Evolutionary conservation across 2,113 vertebrate species (phyloP), one percentile per base, ranked within the genome.

Genomic region (Hydrochoerus hydrochaeris): DNA sequence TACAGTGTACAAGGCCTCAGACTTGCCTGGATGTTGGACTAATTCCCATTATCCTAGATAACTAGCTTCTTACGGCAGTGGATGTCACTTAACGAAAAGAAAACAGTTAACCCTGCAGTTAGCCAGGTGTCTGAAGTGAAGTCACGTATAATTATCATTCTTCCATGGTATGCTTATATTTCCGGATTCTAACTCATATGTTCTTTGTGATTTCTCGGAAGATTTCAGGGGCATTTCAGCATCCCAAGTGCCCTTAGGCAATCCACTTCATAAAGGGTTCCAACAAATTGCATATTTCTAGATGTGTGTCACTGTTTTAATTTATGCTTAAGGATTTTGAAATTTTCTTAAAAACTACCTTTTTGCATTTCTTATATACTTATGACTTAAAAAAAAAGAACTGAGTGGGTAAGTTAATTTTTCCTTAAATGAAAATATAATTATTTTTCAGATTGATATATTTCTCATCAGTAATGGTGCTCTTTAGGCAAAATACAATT

Each of bases 131-230:
- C 97, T 98, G 94, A 98, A 97, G 95, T 98, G 98, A 98, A 98
- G 97, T 98, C 97, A 97, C 96, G 97, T 98, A 96, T 98, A 98
- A 99, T 99, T 98, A 99, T 98, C 98, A 98, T 98, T 98, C 98
- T 98, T 98, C 98, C 97, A 95, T 81, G 96, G 96, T 98, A 98
- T 97, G 96, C 98, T 98, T 98, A 95, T 98, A 98, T 98, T 98
- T 97, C 97, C 95, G 90, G 97, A 98, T 97, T 97, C 98, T 97
- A 98, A 97, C 98, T 98, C 96, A 92, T 97, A 97, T 98, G 98
- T 98, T 98, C 98, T 98, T 97, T 98, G 88, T 98, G 97, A 98
- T 98, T 98, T 98, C 98, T 98, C 95, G 98, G 98, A 98, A 98
- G 97, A 98, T 98, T 98, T 98, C 98, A 98, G 98, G 98, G 98